phyloP scores from a whole-genome alignment of 2,888 invertebrate genomes.

The Ophion slaviceki region DNA sequence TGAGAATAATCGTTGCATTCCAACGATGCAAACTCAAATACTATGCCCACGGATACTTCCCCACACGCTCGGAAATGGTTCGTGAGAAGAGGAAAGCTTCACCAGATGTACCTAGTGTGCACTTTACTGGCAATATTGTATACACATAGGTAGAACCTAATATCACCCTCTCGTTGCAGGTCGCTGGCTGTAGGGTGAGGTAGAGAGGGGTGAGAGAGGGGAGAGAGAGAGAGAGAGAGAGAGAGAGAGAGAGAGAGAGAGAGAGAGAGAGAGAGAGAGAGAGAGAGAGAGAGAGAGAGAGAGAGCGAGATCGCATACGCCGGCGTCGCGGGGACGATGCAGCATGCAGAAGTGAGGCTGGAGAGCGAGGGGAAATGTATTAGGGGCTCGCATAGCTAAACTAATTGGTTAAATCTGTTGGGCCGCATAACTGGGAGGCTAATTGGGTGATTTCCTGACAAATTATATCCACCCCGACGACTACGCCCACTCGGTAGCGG shows the following conservation, averaged over 20 bases:
- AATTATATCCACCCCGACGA: slow-evolving; percentile 83
- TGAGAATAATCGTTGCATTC: no score
- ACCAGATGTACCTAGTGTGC: no score
- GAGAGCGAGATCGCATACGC: slow-evolving; percentile 38
- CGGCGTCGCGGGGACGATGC: slow-evolving; percentile 40
- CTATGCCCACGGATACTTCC: no score
- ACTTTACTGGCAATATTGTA: no score
- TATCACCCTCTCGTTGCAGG: no score
- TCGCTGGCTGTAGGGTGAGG: background rate
- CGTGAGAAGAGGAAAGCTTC: no score
- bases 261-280: background rate
- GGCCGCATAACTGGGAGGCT: slow-evolving; percentile 83
- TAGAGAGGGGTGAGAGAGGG: slow-evolving; percentile 16
- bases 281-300: slow-evolving; percentile 27
- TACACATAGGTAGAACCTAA: no score
- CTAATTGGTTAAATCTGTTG: slow-evolving; percentile 84
- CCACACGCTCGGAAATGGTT: no score
- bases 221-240: slow-evolving; percentile 19
- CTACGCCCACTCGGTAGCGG: slow-evolving; percentile 81
- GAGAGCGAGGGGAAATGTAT: slow-evolving; percentile 80
- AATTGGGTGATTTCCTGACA: slow-evolving; percentile 84
- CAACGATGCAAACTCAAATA: no score
- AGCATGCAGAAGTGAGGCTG: slow-evolving; percentile 56
- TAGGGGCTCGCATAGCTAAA: slow-evolving; percentile 83
- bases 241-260: slow-evolving; percentile 3